Evolutionary conservation across 64 coral and sea anemone genomes (phyloP).

Genomic region (Montipora efflorescens): DNA sequence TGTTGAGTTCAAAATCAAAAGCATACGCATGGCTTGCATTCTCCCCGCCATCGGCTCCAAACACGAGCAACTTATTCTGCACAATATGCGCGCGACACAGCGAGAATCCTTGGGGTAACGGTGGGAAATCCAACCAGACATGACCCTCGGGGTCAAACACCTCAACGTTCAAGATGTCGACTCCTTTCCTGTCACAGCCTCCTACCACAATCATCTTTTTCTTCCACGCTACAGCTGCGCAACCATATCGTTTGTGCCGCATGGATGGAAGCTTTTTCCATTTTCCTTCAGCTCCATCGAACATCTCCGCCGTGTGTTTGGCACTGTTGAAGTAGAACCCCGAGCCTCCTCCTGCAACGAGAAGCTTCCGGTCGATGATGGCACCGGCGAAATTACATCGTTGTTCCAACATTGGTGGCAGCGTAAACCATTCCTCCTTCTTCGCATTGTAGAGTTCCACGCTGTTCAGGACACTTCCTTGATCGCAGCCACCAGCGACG

Average conservation of each 20-base stretch:
- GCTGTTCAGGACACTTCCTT: conserved; percentile 82
- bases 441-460: conserved; percentile 84
- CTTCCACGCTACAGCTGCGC: conserved; percentile 69
- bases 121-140: conserved; percentile 70
- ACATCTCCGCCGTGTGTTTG: conserved; percentile 74
- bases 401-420: conserved; percentile 70
- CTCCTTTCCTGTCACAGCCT: conserved; percentile 81
- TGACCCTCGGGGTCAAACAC: conserved; percentile 49
- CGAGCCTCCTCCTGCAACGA: conserved; percentile 74
- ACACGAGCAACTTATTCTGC: conserved; percentile 76
- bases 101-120: conserved; percentile 60
- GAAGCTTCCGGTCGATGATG: conserved; percentile 69
- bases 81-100: conserved; percentile 81
- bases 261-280: conserved; percentile 72
- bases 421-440: conserved; percentile 80
- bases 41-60: conserved; percentile 75
- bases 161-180: conserved; percentile 79
- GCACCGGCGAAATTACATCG: conserved; percentile 91
- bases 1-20: conserved; percentile 78
- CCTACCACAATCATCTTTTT: conserved; percentile 73
- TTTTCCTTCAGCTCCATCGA: conserved; percentile 80
- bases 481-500: conserved; percentile 87
- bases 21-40: conserved; percentile 42
- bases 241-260: conserved; percentile 85
- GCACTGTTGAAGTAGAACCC: conserved; percentile 97